A percentile compares a stretch with the other conserved stretches of the same genome.
phyloP scores from a whole-genome alignment of 2,797 vertebrate genomes.

The Myotis myotis region DNA sequence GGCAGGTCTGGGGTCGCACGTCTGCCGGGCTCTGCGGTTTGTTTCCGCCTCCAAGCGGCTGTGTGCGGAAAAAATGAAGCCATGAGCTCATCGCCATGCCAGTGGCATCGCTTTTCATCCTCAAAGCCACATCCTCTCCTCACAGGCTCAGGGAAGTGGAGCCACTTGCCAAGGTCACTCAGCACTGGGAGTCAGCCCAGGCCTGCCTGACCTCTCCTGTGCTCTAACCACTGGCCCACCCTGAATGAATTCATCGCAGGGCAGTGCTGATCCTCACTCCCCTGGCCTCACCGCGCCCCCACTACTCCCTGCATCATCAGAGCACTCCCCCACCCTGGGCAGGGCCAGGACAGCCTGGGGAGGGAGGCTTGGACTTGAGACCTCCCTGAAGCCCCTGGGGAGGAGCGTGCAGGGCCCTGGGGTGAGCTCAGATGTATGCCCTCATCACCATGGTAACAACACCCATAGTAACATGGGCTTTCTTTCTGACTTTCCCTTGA shows the following conservation, averaged over 20 bases:
- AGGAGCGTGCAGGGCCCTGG: not conserved
- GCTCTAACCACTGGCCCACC: not conserved
- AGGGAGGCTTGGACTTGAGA: not conserved
- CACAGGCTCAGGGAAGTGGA: not conserved
- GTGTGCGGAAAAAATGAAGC: not conserved
- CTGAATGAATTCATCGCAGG: not conserved
- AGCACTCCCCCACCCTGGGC: not conserved
- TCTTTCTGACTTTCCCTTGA: not conserved
- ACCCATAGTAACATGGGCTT: not conserved
- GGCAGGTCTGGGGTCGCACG: not conserved
- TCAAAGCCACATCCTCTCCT: not conserved
- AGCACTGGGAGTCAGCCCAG: not conserved
- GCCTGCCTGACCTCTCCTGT: not conserved
- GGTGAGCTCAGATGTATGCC: not conserved
- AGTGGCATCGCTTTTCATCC: not conserved
- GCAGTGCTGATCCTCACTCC: not conserved
- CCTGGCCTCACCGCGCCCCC: not conserved
- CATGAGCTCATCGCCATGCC: not conserved
- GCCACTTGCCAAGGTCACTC: not conserved
- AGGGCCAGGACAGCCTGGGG: not conserved
- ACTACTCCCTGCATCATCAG: not conserved
- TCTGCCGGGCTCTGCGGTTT: not conserved
- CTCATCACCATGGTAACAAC: slow-evolving; percentile 15
- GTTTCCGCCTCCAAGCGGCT: not conserved
- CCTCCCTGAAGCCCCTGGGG: not conserved